Evolutionary conservation across 1,140 invertebrate species (phyloP), one percentile per base, ranked within the genome.

Genomic region (Protaetia brevitarsis): DNA sequence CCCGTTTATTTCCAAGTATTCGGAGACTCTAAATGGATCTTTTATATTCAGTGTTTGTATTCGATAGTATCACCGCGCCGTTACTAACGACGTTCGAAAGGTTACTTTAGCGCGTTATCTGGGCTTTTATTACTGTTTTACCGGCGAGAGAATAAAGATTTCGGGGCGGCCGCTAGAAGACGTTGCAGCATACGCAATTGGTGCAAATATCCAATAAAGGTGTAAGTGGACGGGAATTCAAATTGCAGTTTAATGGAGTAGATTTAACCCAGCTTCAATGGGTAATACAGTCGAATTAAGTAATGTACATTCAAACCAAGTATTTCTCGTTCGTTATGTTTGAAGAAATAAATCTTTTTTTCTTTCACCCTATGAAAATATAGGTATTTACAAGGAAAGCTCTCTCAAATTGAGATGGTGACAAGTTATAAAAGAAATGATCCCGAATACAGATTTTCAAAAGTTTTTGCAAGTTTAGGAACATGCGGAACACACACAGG

Each of bases 1-100:
- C 41, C 16, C 41, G 41, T 23, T 51, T 19, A 19, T 19, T 51
- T 23, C 41, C 41, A n/a, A 23, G 19, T 21, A 51, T 51, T 19
- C 41, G 41, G 26, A 23, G n/a, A n/a, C 41, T 11, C 19, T 51
- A 51, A 51, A 51, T 23, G 41, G 41, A 51, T 51, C 41, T 19
- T 51, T 51, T 51, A 51, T 51, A 51, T 51, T 51, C 41, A 51
- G 16, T 51, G 41, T 51, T 51, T 51, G 41, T 51, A 51, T 51
- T 51, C n/a, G 41, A 21, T 16, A 51, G 41, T 51, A 21, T 51
- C 16, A n/a, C 41, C 26, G 26, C 16, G n/a, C 16, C 19, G 41
- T 7, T 19, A 23, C 41, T 51, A 51, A 51, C 41, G 41, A 51
- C 41, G 8, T 51, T 51, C 16, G 41, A 51, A 51, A 13, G 41